Percentiles rank a stretch among this genome's conserved stretches.
phyloP scores from a whole-genome alignment of 37 sponge, comb jelly and placozoan genomes.

The Halisarca cf. caerulea region DNA sequence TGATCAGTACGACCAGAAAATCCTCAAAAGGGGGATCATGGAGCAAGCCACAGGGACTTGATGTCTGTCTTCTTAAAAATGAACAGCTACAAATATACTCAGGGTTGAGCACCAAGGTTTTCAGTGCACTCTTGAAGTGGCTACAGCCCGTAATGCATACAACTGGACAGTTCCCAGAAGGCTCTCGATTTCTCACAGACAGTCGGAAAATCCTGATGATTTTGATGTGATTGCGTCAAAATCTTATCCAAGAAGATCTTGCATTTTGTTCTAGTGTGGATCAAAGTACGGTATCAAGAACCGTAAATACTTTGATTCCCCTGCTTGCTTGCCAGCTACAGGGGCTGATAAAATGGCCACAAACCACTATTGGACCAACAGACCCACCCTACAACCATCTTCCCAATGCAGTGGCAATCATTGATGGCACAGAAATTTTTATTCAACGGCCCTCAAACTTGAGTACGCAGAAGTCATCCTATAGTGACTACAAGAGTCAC shows the following conservation, averaged over 20 bases:
- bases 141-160: background rate
- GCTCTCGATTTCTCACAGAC: no score
- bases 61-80: background rate
- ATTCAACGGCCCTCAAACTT: background rate
- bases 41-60: background rate
- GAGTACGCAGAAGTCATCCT: conserved; percentile 11
- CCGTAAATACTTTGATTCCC: conserved; percentile 20
- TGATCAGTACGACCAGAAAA: background rate
- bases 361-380: conserved; percentile 9
- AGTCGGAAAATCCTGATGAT: conserved; percentile 27
- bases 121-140: background rate
- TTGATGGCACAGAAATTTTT: conserved; percentile 19
- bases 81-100: background rate
- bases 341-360: conserved; percentile 22
- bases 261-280: conserved; percentile 19
- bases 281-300: conserved; percentile 31
- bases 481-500: conserved; percentile 37
- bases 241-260: conserved; percentile 24
- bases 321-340: conserved; percentile 16
- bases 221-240: conserved; percentile 22
- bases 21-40: background rate
- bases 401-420: background rate
- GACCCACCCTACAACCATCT: conserved; percentile 5
- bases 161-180: no score
- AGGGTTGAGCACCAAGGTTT: background rate